These are phyloP conservation scores for Podabrus alpinus DNA, from an alignment of 2,888 invertebrate species.

Conservation along the genomic window DNA sequence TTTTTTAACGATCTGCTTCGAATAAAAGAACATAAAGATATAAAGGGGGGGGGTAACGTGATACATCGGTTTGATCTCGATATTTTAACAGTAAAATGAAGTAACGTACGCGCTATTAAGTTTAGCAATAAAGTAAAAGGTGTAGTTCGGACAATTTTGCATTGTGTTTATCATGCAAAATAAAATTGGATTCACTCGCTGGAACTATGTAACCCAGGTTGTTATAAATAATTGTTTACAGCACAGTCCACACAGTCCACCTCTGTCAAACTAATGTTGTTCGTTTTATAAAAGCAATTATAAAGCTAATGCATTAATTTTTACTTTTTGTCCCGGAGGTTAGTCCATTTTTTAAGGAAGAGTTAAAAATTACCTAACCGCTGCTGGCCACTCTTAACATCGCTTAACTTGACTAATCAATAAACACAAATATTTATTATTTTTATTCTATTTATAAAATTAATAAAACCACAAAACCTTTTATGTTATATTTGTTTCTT, in stretches of 20 bases:
- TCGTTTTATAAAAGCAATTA: background rate
- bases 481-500: background rate
- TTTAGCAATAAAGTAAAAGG: background rate
- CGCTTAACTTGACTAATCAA: background rate
- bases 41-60: background rate
- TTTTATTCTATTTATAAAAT: too few species aligned
- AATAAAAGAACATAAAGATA: too few species aligned
- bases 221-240: background rate
- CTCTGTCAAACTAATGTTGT: background rate
- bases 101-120: background rate
- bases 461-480: too few species aligned
- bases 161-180: background rate
- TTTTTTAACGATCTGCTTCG: background rate
- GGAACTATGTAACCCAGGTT: background rate
- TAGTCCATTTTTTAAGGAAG: background rate
- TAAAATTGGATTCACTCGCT: background rate
- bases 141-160: background rate
- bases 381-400: background rate
- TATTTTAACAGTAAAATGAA: background rate
- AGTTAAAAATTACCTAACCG: background rate
- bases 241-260: background rate
- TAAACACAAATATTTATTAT: background rate
- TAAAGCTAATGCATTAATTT: background rate
- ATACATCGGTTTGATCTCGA: background rate
- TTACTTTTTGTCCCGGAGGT: background rate